Evolutionary conservation across 2,113 vertebrate species (phyloP), one percentile per base, ranked within the genome.

Genomic region (Pavo muticus): DNA sequence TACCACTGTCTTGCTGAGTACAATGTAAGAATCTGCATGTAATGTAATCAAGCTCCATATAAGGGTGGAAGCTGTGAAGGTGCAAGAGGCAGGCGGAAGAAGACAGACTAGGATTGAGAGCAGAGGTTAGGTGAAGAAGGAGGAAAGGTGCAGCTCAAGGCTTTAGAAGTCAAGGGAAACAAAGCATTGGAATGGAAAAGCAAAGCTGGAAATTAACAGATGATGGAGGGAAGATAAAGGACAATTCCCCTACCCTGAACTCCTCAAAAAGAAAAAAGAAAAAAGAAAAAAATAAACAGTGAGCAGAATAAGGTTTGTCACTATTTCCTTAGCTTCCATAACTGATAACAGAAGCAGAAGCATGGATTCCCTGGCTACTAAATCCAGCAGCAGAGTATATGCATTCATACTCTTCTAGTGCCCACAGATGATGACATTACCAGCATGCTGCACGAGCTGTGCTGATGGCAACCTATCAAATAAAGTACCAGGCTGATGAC

Each of bases 331-430:
- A 40, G 6, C 20, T 77, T 40, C 74, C 50, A 47, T 57, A 70
- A 72, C 2, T 60, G 25, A 45, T 71, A 73, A 37, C 14, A 88
- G 73, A 32, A 83, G 37, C 37, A 57, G 57, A 30, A 54, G 12
- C 32, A 44, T 11, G 18, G 7, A 20, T 87, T 61, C 42, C 64
- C 37, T 0, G 1, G 32, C 59, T 57, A 35, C 47, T 61, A 61
- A 82, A 89, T 47, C 57, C 57, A 48, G 5, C 27, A 29, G 14
- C 2, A 23, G 54, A 48, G 27, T 6, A 14, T 2, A 56, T 54
- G 64, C 17, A 61, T 86, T 64, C 88, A 91, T 5, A 79, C 8
- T 83, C 71, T 59, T 72, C 92, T 94, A 87, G 93, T 2, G 92
- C 75, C 68, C 47, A 64, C 65, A 87, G 72, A 79, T 0, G 40